These are phyloP conservation scores for Platygyra sinensis DNA, from an alignment of 64 coral and sea anemone species.

Conservation along the genomic window DNA sequence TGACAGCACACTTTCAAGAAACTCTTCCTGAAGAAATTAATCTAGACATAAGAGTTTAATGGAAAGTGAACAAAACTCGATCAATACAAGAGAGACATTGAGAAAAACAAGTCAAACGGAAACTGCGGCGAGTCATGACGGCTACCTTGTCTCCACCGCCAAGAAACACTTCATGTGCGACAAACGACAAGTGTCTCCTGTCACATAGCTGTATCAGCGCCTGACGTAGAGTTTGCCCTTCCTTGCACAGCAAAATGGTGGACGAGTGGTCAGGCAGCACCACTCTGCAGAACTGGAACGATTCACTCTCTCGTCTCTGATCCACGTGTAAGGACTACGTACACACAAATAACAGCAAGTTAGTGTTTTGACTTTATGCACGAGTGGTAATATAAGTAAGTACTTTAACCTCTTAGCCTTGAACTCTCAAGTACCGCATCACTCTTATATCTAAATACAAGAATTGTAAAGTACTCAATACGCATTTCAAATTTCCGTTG, in stretches of 20 bases:
- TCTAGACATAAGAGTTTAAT: background rate
- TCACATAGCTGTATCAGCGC: conserved; percentile 78
- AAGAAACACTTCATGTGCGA: conserved; percentile 72
- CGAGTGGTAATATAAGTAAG: background rate
- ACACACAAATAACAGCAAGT: background rate
- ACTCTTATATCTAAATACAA: background rate
- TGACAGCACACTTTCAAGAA: background rate
- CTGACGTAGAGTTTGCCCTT: conserved; percentile 84
- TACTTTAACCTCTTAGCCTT: background rate
- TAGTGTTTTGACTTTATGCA: background rate
- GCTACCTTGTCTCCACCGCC: conserved; percentile 74
- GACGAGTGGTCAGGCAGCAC: conserved; percentile 87
- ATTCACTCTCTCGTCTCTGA: conserved; percentile 73
- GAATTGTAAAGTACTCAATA: background rate
- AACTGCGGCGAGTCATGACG: background rate
- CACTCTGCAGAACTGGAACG: conserved; percentile 87
- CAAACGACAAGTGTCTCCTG: conserved; percentile 76
- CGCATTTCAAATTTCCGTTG: background rate
- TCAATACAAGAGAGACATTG: background rate
- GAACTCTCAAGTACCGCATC: background rate
- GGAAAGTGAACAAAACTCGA: conserved; percentile 2
- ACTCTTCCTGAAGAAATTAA: background rate
- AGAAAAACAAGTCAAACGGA: background rate
- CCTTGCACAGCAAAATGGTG: conserved; percentile 73
- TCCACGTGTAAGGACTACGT: conserved; percentile 60